These are phyloP conservation scores for Actinia equina DNA, from an alignment of 64 coral and sea anemone species.

Conservation along the genomic window DNA sequence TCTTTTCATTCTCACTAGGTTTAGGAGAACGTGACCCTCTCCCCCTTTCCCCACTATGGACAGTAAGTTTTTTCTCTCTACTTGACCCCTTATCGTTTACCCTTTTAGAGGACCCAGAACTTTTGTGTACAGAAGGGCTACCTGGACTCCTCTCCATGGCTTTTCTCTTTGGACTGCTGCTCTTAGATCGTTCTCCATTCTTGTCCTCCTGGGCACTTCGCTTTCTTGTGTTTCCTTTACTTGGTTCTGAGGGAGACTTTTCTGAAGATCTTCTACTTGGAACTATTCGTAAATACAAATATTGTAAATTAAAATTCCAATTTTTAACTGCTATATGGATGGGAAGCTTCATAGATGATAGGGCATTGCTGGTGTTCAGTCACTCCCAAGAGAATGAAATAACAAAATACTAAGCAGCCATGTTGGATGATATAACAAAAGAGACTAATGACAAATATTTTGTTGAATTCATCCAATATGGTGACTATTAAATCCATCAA, in stretches of 20 bases:
- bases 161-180: slow-evolving; percentile 43
- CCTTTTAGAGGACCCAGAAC: slow-evolving; percentile 10
- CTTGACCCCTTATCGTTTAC: slow-evolving; percentile 11
- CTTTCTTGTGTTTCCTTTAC: slow-evolving; percentile 50
- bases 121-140: slow-evolving; percentile 39
- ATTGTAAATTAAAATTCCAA: background rate
- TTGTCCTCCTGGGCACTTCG: slow-evolving; percentile 32
- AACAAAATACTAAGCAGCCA: too few relatives aligned
- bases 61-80: slow-evolving; percentile 28
- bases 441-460: too few relatives aligned
- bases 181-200: slow-evolving; percentile 40
- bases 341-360: too few relatives aligned
- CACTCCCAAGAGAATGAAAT: too few relatives aligned
- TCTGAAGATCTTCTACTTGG: slow-evolving; percentile 7
- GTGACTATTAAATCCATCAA: too few relatives aligned
- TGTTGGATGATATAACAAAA: too few relatives aligned
- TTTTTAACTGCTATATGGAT: background rate
- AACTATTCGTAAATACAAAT: background rate
- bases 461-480: too few relatives aligned
- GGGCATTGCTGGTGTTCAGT: too few relatives aligned
- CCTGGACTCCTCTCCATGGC: slow-evolving; percentile 25
- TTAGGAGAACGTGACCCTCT: slow-evolving; percentile 47
- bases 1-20: slow-evolving; percentile 71
- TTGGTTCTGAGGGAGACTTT: slow-evolving; percentile 6
- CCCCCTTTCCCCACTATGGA: slow-evolving; percentile 46